phyloP scores from a whole-genome alignment of 2,888 invertebrate species.

The Xestia sexstrigata region DNA sequence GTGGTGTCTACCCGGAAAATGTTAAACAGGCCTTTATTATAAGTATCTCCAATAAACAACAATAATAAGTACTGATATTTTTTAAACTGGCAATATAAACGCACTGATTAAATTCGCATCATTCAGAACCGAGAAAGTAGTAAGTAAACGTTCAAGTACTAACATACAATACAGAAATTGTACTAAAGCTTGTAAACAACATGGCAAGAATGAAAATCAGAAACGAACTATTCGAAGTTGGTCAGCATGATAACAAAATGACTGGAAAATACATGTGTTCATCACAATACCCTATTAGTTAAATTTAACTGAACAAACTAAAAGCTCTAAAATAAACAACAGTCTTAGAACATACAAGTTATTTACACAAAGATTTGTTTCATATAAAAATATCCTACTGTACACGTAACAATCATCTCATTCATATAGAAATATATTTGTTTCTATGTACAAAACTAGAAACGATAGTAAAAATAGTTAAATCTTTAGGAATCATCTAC shows the following conservation, averaged over 20 bases:
- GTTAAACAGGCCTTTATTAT: slow-evolving; percentile 24
- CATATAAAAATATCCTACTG: slow-evolving; percentile 89
- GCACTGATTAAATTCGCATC: slow-evolving; percentile 31
- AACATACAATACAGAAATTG: slow-evolving; percentile 34
- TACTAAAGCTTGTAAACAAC: slow-evolving; percentile 32
- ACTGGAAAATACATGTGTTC: slow-evolving; percentile 89
- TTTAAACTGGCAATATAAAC: slow-evolving; percentile 47
- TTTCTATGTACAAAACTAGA: slow-evolving; percentile 88
- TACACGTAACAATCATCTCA: slow-evolving; percentile 87
- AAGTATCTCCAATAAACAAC: slow-evolving; percentile 53
- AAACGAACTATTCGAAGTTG: slow-evolving; percentile 43
- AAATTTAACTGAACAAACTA: slow-evolving; percentile 87
- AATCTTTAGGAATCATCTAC: slow-evolving; percentile 86
- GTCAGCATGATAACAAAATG: slow-evolving; percentile 75
- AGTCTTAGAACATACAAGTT: slow-evolving; percentile 90
- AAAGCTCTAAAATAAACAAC: slow-evolving; percentile 90
- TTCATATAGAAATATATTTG: slow-evolving; percentile 88
- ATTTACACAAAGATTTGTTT: slow-evolving; percentile 87
- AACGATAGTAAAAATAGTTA: slow-evolving; percentile 89
- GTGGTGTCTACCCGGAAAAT: not conserved
- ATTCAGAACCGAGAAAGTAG: slow-evolving; percentile 31
- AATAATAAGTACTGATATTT: slow-evolving; percentile 56
- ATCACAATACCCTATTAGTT: slow-evolving; percentile 81
- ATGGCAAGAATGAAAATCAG: slow-evolving; percentile 58
- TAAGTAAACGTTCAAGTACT: slow-evolving; percentile 22